Evolutionary conservation across 1,140 invertebrate genomes (phyloP).

Genomic region (Apocrypta bakeri): DNA sequence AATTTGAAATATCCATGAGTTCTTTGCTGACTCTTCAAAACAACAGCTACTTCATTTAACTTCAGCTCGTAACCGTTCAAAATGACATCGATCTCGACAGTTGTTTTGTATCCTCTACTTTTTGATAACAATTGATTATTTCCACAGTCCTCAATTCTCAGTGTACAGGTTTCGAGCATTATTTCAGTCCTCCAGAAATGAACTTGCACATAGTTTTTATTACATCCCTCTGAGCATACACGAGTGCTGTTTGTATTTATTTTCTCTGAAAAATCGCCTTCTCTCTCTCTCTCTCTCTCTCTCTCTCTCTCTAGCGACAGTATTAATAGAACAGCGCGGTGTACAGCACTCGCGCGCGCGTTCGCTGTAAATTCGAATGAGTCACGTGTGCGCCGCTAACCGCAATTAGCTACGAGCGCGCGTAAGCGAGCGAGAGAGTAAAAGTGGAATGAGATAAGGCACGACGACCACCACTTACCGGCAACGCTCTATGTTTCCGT

Average conservation of each 20-base stretch:
- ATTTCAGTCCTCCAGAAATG: neutral
- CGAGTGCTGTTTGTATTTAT: conserved; percentile 36
- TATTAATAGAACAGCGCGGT: conserved; percentile 25
- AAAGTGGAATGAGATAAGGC: conserved; percentile 50
- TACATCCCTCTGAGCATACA: neutral
- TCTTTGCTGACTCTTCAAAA: no score
- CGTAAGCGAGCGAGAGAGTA: conserved; percentile 9
- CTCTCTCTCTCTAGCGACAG: neutral
- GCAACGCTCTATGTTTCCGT: conserved; percentile 28
- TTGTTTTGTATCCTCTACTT: no score
- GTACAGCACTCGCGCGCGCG: neutral
- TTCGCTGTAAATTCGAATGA: conserved; percentile 36
- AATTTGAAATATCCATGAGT: no score
- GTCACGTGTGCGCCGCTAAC: conserved; percentile 45
- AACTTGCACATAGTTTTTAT: conserved; percentile 11
- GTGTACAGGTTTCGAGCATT: no score
- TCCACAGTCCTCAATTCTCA: no score
- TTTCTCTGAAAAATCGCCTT: conserved; percentile 28
- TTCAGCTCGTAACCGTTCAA: no score
- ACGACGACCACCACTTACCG: conserved; percentile 43
- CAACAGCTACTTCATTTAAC: no score
- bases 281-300: neutral
- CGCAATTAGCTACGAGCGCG: conserved; percentile 39
- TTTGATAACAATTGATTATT: no score
- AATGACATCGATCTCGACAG: no score